Evolutionary conservation across 2,797 vertebrate species (phyloP).

Genomic region (Cephalopachus bancanus): DNA sequence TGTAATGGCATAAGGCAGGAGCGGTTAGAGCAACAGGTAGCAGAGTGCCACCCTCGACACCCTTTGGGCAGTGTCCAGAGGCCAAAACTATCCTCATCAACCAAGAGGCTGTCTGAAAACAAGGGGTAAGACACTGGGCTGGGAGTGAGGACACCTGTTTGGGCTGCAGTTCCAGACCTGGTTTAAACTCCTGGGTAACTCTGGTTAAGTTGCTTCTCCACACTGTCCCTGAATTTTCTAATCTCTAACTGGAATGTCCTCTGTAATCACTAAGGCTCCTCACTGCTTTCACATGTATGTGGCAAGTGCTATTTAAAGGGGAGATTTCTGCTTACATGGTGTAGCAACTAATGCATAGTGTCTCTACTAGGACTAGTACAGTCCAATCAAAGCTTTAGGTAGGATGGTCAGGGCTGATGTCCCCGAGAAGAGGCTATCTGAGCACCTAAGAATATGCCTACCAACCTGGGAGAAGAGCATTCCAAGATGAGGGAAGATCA

Average conservation of each 20-base stretch:
- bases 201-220: not conserved
- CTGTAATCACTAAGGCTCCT: not conserved
- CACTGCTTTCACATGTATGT: not conserved
- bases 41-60: not conserved
- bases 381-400: constrained; percentile 13
- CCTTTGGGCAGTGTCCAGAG: not conserved
- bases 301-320: not conserved
- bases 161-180: not conserved
- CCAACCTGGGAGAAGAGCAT: not conserved
- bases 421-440: not conserved
- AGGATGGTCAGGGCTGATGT: not conserved
- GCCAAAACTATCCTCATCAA: not conserved
- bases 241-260: not conserved
- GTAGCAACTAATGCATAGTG: not conserved
- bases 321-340: not conserved
- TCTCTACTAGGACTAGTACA: not conserved
- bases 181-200: not conserved
- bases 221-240: not conserved
- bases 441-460: not conserved
- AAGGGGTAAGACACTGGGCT: not conserved
- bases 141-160: not conserved
- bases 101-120: not conserved
- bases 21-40: not conserved
- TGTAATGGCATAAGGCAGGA: constrained; percentile 82
- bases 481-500: not conserved